Evolutionary conservation across 2,888 invertebrate species (phyloP).

Genomic region (Entomobrya proxima): DNA sequence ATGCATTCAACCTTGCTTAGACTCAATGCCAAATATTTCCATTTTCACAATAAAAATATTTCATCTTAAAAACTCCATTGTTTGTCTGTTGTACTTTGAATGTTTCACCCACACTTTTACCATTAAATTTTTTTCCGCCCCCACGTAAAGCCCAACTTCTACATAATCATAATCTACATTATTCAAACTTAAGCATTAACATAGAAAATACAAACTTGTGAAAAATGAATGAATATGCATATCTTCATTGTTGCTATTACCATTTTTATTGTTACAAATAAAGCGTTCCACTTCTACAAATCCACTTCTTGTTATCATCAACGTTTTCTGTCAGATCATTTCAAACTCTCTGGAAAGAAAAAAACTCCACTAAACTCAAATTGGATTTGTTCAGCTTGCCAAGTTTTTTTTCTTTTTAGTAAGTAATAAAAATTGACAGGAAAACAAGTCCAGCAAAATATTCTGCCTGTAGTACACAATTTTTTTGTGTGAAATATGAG

Average conservation of each 20-base stretch:
- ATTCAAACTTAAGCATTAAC: not conserved
- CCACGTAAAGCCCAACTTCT: constrained; percentile 17
- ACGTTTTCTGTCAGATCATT: no score
- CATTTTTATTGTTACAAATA: constrained; percentile 24
- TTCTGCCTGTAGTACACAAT: not conserved
- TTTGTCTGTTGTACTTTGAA: no score
- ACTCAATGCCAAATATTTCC: not conserved
- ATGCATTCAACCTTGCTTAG: not conserved
- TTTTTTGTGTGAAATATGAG: not conserved
- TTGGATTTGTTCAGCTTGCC: no score
- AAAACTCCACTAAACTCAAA: no score
- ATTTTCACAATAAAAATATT: not conserved
- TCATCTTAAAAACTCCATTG: no score
- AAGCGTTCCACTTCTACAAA: no score
- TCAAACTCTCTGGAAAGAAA: no score
- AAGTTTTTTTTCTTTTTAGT: no score
- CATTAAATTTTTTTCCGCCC: constrained; percentile 39
- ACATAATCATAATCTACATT: constrained; percentile 12
- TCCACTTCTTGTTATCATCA: no score
- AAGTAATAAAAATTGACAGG: constrained; percentile 7
- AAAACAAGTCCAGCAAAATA: not conserved
- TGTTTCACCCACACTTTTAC: constrained; percentile 37
- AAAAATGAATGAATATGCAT: not conserved
- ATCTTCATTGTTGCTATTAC: constrained; percentile 28
- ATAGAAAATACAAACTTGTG: not conserved